Evolutionary conservation across 2,797 vertebrate genomes (phyloP).

Genomic region (Staurois parvus): DNA sequence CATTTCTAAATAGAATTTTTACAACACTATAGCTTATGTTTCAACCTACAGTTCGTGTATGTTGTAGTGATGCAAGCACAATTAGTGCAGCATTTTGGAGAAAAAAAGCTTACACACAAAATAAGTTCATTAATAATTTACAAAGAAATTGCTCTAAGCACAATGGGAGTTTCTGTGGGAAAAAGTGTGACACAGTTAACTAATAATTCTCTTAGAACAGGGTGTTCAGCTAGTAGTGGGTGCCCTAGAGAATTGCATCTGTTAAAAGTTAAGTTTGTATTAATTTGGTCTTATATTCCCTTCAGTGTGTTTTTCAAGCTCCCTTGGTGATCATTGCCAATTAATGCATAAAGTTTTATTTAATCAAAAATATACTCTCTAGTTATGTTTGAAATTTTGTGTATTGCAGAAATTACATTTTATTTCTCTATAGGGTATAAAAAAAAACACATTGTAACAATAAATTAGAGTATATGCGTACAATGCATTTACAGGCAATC

Average conservation of each 20-base stretch:
- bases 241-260: conserved; percentile 31
- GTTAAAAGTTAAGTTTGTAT: conserved; percentile 35
- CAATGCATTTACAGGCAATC: too few relatives aligned
- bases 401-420: background rate
- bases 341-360: conserved; percentile 10
- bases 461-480: too few relatives aligned
- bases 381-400: background rate
- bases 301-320: conserved; percentile 23
- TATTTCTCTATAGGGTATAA: too few relatives aligned
- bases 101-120: conserved; percentile 40
- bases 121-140: conserved; percentile 35
- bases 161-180: conserved; percentile 4
- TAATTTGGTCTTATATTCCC: conserved; percentile 33
- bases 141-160: conserved; percentile 16
- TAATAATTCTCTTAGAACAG: conserved; percentile 20
- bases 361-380: conserved; percentile 19
- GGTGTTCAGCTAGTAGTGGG: conserved; percentile 20
- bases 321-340: conserved; percentile 29
- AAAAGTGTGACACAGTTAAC: conserved; percentile 40
- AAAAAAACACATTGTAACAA: too few relatives aligned
- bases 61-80: conserved; percentile 13
- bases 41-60: conserved; percentile 14
- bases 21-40: background rate
- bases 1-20: background rate
- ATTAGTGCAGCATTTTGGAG: background rate